Percentiles rank a stretch among this genome's conserved stretches.
Evolutionary conservation across 2,113 vertebrate species (phyloP).

Genomic region (Catharus bicknelli): DNA sequence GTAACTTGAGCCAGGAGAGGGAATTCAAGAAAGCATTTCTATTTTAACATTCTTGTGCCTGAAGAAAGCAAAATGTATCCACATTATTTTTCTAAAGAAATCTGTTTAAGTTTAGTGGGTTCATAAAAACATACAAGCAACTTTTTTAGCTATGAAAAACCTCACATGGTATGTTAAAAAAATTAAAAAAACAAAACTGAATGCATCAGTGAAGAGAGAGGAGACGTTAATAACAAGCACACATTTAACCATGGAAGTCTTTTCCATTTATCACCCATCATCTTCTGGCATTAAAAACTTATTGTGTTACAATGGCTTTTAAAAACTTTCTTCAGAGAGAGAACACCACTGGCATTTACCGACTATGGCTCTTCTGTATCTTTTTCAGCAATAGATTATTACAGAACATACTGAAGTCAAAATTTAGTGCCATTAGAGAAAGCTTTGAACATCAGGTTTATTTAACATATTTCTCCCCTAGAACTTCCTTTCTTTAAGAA

Average conservation of each 20-base stretch:
- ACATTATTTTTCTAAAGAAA: slow-evolving; percentile 82
- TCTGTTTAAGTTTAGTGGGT: slow-evolving; percentile 84
- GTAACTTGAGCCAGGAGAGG: slow-evolving; percentile 85
- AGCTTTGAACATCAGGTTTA: slow-evolving; percentile 19
- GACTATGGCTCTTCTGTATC: background rate
- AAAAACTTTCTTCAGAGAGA: slow-evolving; percentile 8
- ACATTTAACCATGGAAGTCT: slow-evolving; percentile 25
- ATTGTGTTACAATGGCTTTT: slow-evolving; percentile 2
- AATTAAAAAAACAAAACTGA: slow-evolving; percentile 59
- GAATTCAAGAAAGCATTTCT: slow-evolving; percentile 87
- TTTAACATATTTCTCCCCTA: slow-evolving; percentile 6
- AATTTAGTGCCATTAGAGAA: slow-evolving; percentile 42
- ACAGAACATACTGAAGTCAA: slow-evolving; percentile 7
- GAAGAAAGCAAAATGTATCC: slow-evolving; percentile 81
- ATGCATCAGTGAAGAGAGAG: slow-evolving; percentile 65
- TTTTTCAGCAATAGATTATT: slow-evolving; percentile 30
- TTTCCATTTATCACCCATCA: slow-evolving; percentile 45
- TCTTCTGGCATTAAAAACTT: slow-evolving; percentile 51
- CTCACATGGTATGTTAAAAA: slow-evolving; percentile 29
- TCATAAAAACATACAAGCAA: slow-evolving; percentile 82
- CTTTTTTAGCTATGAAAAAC: slow-evolving; percentile 73
- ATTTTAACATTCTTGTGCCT: slow-evolving; percentile 85
- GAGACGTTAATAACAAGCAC: slow-evolving; percentile 58
- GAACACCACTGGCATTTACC: slow-evolving; percentile 28
- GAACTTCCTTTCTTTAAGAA: slow-evolving; percentile 8